Base-by-base conservation (phyloP, 1,140 invertebrate genomes). In the Bombus confusus region DNA sequence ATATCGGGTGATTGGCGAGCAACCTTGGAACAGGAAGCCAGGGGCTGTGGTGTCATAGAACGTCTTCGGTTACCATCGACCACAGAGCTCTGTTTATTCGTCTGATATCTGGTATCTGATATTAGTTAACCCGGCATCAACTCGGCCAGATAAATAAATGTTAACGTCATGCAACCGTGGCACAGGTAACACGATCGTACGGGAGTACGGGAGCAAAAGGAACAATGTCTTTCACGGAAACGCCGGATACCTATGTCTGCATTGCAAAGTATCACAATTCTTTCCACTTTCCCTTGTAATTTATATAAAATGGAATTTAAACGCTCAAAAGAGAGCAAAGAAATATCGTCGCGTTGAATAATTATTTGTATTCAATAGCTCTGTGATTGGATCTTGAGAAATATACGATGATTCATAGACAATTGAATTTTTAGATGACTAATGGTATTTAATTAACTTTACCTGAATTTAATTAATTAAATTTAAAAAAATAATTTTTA, bases 11-110 rank as follows among this genome's bases (percentile, higher is more conserved):
- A 72, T 75, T 73, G 71, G 71, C 77, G 74, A 31, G 78, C 86
- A 92, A 86, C 84, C 80, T 91, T 88, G 86, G 77, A 87, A 74
- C 88, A 91, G 91, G 88, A 92, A 92, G 90, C 79, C 83, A 79
- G 86, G 90, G 79, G 80, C 78, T 93, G 92, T 39, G 90, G 92
- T 92, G 43, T 69, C 47, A 72, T 57, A 86, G 86, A 90, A 88
- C 90, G 80, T 92, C 92, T 93, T 93, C 71, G 89, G 88, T 93
- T 93, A 88, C 91, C 84, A 83, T 76, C 87, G 59, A 90, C 90
- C 91, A 68, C 91, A 90, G 86, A 89, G 91, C 88, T 90, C 87
- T 87, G 77, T 91, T 89, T 90, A 88, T 89, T 91, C 89, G 71
- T 86, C 72, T 86, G 87, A 85, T 86, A 83, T 86, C 83, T 75